Evolutionary conservation across 2,888 invertebrate species (phyloP).

Genomic region (Chrysotoxum bicinctum): DNA sequence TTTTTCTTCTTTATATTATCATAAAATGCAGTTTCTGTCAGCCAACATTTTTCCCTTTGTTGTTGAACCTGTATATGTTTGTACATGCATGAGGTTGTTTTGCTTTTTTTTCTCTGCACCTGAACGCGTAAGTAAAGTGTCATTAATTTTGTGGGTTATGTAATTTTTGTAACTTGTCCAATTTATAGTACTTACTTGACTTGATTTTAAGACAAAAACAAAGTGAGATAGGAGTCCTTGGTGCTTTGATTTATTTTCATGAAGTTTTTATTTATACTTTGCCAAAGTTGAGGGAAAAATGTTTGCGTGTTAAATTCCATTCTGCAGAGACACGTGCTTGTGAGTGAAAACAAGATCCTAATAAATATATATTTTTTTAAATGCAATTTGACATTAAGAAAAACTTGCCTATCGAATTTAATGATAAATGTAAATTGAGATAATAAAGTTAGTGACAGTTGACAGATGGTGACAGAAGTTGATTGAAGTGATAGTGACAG

Average conservation of each 20-base stretch:
- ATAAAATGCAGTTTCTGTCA: conserved; percentile 29
- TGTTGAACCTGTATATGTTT: background rate
- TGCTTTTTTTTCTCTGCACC: background rate
- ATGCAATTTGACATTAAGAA: background rate
- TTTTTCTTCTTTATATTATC: conserved; percentile 4
- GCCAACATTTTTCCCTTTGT: conserved; percentile 32
- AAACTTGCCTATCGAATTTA: background rate
- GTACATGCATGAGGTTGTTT: background rate
- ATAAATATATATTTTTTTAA: background rate
- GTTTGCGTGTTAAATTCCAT: background rate
- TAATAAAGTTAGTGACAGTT: conserved; percentile 1
- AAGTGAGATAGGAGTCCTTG: background rate
- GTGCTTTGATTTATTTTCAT: background rate
- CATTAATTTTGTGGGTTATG: conserved; percentile 22
- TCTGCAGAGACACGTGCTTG: background rate
- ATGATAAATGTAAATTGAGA: conserved; percentile 12
- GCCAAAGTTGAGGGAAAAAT: background rate
- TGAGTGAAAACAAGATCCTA: conserved; percentile 2
- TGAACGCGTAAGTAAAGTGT: background rate
- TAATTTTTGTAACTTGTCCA: background rate
- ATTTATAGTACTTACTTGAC: background rate
- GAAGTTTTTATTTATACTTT: background rate
- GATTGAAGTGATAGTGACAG: conserved; percentile 7
- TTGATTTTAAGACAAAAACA: background rate
- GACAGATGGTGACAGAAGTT: background rate